Evolutionary conservation across 2,113 vertebrate species (phyloP), one percentile per base, ranked within the genome.

Genomic region (Acrocephalus arundinaceus): DNA sequence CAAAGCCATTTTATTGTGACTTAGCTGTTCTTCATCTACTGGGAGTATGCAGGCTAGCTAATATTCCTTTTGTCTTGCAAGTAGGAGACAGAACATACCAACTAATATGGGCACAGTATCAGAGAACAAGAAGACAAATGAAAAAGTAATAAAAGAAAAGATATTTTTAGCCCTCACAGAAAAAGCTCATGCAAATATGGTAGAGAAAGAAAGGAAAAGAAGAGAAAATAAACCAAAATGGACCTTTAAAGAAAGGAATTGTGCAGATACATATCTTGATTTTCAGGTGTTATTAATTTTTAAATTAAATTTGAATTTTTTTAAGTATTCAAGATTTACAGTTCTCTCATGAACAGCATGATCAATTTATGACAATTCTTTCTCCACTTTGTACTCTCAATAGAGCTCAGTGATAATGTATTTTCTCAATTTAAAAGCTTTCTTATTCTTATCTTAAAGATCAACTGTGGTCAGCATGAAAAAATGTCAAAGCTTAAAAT

Each of bases 401-500:
- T 24, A 68, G 48, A 93, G 52, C 41, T 84, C 46, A 85, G 57
- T 23, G 75, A 37, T 86, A 91, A 78, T 3, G 2, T 57, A 65
- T 86, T 96, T 80, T 93, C 88, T 96, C 49, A 46, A 19, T 93
- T 88, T 88, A 51, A 90, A 91, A 91, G 23, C n/a, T 87, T 92
- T 90, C 46, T 93, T 71, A 55, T 83, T 75, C 52, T 93, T 92
- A 92, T 86, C 72, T 71, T 89, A 92, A 90, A 80, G 68, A 92
- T 96, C 87, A 88, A 21, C 31, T 41, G 39, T 63, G 46, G 67
- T 77, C 72, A 96, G 43, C 41, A 35, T 80, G 62, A 63, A 85
- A 88, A 71, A 74, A 80, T 83, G 70, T 86, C 48, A 77, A 92
- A 86, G 25, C 61, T 90, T 92, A 86, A 95, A 96, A 65, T 72